These are phyloP conservation scores for Pungitius pungitius DNA, from an alignment of 2,113 vertebrate genomes.

Conservation along the genomic window DNA sequence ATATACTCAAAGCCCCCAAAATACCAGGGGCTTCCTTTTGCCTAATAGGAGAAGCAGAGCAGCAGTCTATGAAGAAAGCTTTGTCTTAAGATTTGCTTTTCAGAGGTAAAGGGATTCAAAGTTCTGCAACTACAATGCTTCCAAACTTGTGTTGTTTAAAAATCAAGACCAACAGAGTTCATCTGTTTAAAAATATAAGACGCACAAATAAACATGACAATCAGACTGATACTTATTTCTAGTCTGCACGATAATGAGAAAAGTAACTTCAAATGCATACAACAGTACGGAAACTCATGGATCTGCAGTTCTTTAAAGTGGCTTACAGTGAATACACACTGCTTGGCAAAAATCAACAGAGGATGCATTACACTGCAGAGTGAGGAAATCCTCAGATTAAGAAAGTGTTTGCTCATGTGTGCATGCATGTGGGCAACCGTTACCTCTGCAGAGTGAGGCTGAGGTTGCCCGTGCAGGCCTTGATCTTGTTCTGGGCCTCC, in stretches of 20 bases:
- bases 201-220: slow-evolving; percentile 7
- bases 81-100: neutral
- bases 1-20: slow-evolving; percentile 33
- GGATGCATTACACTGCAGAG: neutral
- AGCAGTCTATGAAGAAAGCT: slow-evolving; percentile 17
- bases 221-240: neutral
- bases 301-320: neutral
- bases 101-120: neutral
- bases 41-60: slow-evolving; percentile 31
- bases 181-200: slow-evolving; percentile 37
- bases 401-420: slow-evolving; percentile 4
- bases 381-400: slow-evolving; percentile 1
- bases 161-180: slow-evolving; percentile 19
- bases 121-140: neutral
- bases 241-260: neutral
- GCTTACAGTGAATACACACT: slow-evolving; percentile 8
- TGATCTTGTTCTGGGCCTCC: slow-evolving; percentile 99
- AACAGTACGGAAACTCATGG: neutral
- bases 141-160: slow-evolving; percentile 10
- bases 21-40: slow-evolving; percentile 23
- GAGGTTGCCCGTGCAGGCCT: slow-evolving; percentile 88
- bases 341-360: slow-evolving; percentile 9
- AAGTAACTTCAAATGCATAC: neutral
- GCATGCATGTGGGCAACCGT: slow-evolving; percentile 29
- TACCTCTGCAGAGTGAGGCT: slow-evolving; percentile 94